Evolutionary conservation across 2,113 vertebrate species (phyloP).

Genomic region (Mobula birostris): DNA sequence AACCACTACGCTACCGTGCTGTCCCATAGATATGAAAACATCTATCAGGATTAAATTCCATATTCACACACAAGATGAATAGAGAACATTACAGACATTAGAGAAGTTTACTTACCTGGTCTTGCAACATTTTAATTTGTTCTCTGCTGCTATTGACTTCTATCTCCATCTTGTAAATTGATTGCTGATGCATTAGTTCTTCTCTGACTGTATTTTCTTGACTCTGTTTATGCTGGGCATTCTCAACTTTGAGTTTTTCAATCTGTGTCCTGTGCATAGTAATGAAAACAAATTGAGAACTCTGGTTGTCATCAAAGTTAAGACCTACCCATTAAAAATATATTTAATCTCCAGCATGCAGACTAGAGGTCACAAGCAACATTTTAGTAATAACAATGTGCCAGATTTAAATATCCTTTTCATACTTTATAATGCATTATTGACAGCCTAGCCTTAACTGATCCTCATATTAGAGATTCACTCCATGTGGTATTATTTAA

Average conservation of each 20-base stretch:
- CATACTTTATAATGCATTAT: not conserved
- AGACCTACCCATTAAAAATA: not conserved
- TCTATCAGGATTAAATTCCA: not conserved
- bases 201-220: constrained; percentile 47
- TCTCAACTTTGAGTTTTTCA: constrained; percentile 46
- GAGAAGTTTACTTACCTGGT: constrained; percentile 50
- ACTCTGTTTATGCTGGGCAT: constrained; percentile 45
- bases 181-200: constrained; percentile 46
- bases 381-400: not conserved
- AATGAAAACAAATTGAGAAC: not conserved
- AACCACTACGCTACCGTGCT: no score
- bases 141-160: constrained; percentile 47
- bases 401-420: not conserved
- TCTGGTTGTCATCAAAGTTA: not conserved
- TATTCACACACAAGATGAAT: not conserved
- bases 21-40: not conserved
- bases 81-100: not conserved
- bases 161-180: constrained; percentile 40
- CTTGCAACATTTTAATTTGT: constrained; percentile 43
- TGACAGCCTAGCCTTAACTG: not conserved
- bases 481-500: no score
- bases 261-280: constrained; percentile 45
- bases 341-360: not conserved
- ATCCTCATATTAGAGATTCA: no score
- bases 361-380: not conserved